Evolutionary conservation across 2,888 invertebrate genomes (phyloP).

Genomic region (Drosophila bunnanda): DNA sequence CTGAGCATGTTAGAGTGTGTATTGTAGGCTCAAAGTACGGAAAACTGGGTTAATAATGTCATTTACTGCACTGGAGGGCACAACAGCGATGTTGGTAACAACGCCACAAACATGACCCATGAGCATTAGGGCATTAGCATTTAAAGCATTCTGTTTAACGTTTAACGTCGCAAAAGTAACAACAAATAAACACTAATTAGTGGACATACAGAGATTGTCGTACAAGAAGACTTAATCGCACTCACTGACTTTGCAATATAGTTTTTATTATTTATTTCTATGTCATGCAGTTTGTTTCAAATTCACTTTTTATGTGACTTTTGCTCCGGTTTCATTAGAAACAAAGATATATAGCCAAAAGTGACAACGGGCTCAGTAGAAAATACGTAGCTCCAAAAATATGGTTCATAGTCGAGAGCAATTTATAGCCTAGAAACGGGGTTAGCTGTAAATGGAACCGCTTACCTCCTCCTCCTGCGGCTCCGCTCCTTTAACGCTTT

Average conservation of each 20-base stretch:
- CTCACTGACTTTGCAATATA: background rate
- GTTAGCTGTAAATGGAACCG: slow-evolving; percentile 22
- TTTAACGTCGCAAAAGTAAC: slow-evolving; percentile 46
- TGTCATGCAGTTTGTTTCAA: background rate
- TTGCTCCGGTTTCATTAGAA: background rate
- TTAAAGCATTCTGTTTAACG: slow-evolving; percentile 51
- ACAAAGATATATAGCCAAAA: background rate
- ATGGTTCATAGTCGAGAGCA: slow-evolving; percentile 46
- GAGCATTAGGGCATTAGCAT: slow-evolving; percentile 47
- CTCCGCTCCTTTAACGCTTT: slow-evolving; percentile 8
- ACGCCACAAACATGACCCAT: slow-evolving; percentile 47
- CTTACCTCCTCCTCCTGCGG: slow-evolving; percentile 10
- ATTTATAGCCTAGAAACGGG: slow-evolving; percentile 48
- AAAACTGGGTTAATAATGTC: slow-evolving; percentile 78
- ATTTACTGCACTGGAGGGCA: slow-evolving; percentile 71
- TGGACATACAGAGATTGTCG: background rate
- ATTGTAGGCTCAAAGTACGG: slow-evolving; percentile 53
- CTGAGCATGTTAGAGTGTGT: slow-evolving; percentile 22
- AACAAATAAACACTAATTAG: background rate
- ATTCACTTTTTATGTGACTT: background rate
- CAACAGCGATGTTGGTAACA: slow-evolving; percentile 22
- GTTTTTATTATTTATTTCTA: background rate
- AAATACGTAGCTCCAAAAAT: slow-evolving; percentile 23
- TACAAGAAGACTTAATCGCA: background rate
- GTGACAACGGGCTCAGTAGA: slow-evolving; percentile 23